A percentile compares a stretch with the other conserved stretches of the same genome.
Conservation (phyloP, 1,140 invertebrate genomes). For the Penaeus indicus region DNA sequence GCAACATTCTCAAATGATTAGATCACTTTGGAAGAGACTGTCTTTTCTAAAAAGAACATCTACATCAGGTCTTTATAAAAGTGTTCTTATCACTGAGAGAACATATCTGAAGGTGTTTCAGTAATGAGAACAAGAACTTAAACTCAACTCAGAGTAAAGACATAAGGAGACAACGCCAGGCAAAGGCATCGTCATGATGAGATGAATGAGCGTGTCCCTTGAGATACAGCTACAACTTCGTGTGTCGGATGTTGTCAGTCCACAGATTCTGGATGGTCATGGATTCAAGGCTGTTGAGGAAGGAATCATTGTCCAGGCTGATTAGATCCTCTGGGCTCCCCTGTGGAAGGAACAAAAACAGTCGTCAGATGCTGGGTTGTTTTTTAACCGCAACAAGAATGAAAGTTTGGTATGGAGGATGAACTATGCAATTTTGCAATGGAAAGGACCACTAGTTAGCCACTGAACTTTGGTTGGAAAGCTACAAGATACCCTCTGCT, state of each 20-base stretch:
- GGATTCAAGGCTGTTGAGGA: conserved; percentile 89
- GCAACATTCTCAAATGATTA: too few species aligned
- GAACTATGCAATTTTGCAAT: not conserved
- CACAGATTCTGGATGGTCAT: conserved; percentile 95
- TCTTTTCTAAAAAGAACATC: too few species aligned
- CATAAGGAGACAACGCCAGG: too few species aligned
- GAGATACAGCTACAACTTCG: conserved; percentile 80
- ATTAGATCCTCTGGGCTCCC: conserved; percentile 94
- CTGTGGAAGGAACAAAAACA: conserved; percentile 73
- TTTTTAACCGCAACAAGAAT: conserved; percentile 60
- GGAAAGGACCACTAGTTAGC: not conserved
- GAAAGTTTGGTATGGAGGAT: not conserved
- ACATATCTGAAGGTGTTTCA: too few species aligned
- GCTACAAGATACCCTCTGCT: not conserved
- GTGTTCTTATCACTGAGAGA: too few species aligned
- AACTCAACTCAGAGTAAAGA: too few species aligned
- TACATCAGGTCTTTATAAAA: too few species aligned
- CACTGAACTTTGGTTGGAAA: conserved; percentile 58
- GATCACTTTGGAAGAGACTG: too few species aligned
- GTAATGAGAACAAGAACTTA: too few species aligned
- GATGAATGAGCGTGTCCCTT: not conserved
- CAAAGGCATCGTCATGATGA: not conserved
- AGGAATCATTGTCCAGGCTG: conserved; percentile 91
- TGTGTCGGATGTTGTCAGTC: conserved; percentile 92
- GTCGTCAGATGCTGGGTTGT: conserved; percentile 20